These are phyloP conservation scores for Forbesichthys papilliferus DNA, from an alignment of 2,113 vertebrate species.

Conservation along the genomic window DNA sequence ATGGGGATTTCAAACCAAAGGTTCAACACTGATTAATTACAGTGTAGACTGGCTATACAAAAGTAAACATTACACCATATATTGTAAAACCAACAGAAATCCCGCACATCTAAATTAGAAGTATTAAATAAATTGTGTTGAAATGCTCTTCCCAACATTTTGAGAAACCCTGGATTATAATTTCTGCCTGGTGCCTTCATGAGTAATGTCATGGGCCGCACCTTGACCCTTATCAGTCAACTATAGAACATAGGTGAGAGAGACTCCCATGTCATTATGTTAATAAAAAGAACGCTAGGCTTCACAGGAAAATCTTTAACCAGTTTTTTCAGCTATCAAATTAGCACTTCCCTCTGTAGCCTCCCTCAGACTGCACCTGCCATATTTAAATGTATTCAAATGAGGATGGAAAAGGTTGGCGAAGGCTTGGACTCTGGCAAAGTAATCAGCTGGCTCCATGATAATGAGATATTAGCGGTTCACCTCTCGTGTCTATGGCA, in stretches of 20 bases:
- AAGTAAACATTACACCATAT: too few species aligned
- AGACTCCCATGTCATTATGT: conserved; percentile 10
- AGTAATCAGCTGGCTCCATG: conserved; percentile 61
- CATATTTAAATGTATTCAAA: conserved; percentile 71
- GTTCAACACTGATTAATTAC: too few species aligned
- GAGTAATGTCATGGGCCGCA: conserved; percentile 31
- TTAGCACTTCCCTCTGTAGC: conserved; percentile 25
- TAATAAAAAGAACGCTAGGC: conserved; percentile 5
- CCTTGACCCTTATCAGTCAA: conserved; percentile 37
- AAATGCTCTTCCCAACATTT: too few species aligned
- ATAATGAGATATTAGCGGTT: conserved; percentile 62
- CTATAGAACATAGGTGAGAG: conserved; percentile 32
- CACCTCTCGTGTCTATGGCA: conserved; percentile 27
- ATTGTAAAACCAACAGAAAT: too few species aligned
- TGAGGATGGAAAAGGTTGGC: conserved; percentile 50
- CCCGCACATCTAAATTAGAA: too few species aligned
- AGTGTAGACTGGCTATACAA: too few species aligned
- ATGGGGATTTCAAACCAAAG: too few species aligned
- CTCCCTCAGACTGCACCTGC: conserved; percentile 18
- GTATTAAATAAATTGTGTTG: too few species aligned
- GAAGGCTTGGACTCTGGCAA: conserved; percentile 38
- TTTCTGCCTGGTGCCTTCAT: too few species aligned
- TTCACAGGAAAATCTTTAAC: conserved; percentile 55
- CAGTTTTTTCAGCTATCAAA: conserved; percentile 48
- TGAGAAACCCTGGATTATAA: too few species aligned